Evolutionary conservation across 1,140 invertebrate species (phyloP).

Genomic region (Saccostrea cuccullata): DNA sequence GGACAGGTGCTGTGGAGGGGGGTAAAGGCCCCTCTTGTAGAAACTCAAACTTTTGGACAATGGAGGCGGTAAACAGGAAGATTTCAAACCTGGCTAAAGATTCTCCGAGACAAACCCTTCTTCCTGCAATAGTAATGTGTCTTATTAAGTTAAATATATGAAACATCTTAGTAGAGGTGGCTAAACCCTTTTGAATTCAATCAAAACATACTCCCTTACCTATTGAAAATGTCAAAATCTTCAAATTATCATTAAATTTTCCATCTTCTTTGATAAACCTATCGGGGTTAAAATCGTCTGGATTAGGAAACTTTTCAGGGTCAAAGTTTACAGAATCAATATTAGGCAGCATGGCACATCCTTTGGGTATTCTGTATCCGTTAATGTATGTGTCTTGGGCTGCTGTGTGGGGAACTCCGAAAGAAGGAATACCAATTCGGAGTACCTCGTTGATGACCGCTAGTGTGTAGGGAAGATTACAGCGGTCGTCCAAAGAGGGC

Average conservation of each 20-base stretch:
- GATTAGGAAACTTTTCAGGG: constrained; percentile 82
- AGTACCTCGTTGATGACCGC: constrained; percentile 60
- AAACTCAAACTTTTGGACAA: not conserved
- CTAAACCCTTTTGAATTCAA: not conserved
- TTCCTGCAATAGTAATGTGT: not conserved
- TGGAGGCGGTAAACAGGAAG: not conserved
- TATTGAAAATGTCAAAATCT: constrained; percentile 57
- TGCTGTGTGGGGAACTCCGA: constrained; percentile 69
- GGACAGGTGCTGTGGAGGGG: not conserved
- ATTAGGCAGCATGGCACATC: constrained; percentile 69
- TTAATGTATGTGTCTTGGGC: constrained; percentile 64
- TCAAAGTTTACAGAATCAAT: constrained; percentile 69
- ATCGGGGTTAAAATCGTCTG: constrained; percentile 85
- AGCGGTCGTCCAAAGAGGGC: constrained; percentile 52
- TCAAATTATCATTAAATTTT: constrained; percentile 44
- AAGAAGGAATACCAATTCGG: constrained; percentile 62
- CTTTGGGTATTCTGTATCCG: constrained; percentile 73
- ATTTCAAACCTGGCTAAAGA: not conserved
- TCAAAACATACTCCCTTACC: constrained; percentile 43
- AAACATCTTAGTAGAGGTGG: too few species aligned
- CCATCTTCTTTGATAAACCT: constrained; percentile 78
- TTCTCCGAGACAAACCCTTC: not conserved
- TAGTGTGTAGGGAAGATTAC: constrained; percentile 54
- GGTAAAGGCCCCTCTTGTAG: not conserved
- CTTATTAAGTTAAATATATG: too few species aligned